These are phyloP conservation scores for Mellilla xanthometata DNA, from an alignment of 2,888 invertebrate species.

Conservation along the genomic window DNA sequence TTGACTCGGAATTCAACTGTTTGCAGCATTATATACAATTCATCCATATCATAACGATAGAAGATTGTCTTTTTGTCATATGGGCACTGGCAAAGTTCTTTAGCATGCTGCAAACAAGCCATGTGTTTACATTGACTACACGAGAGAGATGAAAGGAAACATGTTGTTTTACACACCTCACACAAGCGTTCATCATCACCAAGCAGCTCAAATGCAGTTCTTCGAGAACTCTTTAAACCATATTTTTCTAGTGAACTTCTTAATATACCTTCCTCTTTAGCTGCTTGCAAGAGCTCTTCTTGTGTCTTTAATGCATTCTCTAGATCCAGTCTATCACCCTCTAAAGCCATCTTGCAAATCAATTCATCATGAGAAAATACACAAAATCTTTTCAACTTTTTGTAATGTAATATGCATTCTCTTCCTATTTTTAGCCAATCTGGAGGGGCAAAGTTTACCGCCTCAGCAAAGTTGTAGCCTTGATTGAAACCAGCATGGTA, in stretches of 20 bases:
- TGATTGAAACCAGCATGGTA: slow-evolving; percentile 93
- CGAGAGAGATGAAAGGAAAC: slow-evolving; percentile 87
- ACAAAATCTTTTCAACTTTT: slow-evolving; percentile 86
- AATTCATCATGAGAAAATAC: slow-evolving; percentile 92
- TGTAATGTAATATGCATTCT: slow-evolving; percentile 87
- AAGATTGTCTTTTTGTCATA: slow-evolving; percentile 73
- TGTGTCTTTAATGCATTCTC: slow-evolving; percentile 86
- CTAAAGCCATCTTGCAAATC: slow-evolving; percentile 88
- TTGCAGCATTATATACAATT: slow-evolving; percentile 85
- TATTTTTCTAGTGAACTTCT: slow-evolving; percentile 61
- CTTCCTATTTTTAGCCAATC: slow-evolving; percentile 90
- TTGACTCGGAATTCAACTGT: slow-evolving; percentile 85
- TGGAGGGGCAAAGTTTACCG: slow-evolving; percentile 92
- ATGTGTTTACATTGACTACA: slow-evolving; percentile 82
- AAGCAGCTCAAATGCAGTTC: slow-evolving; percentile 86
- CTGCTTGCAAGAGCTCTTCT: slow-evolving; percentile 85
- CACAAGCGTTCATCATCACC: slow-evolving; percentile 89
- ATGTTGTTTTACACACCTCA: slow-evolving; percentile 88
- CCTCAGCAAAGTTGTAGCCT: slow-evolving; percentile 92
- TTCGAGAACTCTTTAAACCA: slow-evolving; percentile 83
- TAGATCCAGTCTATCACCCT: slow-evolving; percentile 85
- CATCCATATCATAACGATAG: slow-evolving; percentile 88
- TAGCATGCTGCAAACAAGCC: slow-evolving; percentile 86
- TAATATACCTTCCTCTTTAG: slow-evolving; percentile 71
- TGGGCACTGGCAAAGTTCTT: slow-evolving; percentile 83